Percentiles rank a stretch among this genome's conserved stretches.
These are phyloP conservation scores for Bos javanicus DNA, from an alignment of 2,113 vertebrate species.

Conservation along the genomic window DNA sequence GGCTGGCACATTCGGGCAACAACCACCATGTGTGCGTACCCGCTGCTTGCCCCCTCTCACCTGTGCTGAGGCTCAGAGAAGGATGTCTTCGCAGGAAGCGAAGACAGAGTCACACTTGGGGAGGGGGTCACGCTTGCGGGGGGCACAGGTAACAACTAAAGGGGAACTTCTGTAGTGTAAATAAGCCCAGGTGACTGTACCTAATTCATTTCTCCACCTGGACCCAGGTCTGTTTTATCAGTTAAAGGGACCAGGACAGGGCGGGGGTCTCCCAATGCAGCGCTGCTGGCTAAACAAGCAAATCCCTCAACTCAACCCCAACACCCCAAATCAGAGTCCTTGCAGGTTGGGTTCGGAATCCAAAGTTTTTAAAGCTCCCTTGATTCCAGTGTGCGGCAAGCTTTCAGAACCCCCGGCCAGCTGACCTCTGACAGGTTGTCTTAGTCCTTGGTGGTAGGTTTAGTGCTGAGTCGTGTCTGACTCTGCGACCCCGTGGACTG, in stretches of 20 bases:
- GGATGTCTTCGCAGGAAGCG: background rate
- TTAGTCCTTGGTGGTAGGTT: background rate
- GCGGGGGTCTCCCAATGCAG: background rate
- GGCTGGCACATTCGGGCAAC: background rate
- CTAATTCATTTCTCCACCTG: background rate
- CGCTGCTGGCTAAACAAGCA: background rate
- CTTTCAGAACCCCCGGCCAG: background rate
- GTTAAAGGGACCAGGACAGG: background rate
- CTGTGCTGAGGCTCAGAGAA: background rate
- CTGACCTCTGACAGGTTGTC: background rate
- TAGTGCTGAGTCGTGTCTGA: background rate
- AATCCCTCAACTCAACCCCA: background rate
- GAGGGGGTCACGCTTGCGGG: background rate
- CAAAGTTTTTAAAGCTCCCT: background rate
- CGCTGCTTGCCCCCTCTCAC: accelerated
- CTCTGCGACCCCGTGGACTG: background rate
- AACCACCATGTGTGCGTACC: accelerated
- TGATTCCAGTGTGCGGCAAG: background rate
- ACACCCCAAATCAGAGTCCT: background rate
- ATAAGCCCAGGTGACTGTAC: background rate
- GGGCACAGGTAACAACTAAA: background rate
- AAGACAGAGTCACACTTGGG: background rate
- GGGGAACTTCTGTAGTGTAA: background rate
- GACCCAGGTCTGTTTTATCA: background rate
- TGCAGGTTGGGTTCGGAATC: background rate